Evolutionary conservation across 2,888 invertebrate species (phyloP), one percentile per base, ranked within the genome.

Genomic region (Ochropleura leucogaster): DNA sequence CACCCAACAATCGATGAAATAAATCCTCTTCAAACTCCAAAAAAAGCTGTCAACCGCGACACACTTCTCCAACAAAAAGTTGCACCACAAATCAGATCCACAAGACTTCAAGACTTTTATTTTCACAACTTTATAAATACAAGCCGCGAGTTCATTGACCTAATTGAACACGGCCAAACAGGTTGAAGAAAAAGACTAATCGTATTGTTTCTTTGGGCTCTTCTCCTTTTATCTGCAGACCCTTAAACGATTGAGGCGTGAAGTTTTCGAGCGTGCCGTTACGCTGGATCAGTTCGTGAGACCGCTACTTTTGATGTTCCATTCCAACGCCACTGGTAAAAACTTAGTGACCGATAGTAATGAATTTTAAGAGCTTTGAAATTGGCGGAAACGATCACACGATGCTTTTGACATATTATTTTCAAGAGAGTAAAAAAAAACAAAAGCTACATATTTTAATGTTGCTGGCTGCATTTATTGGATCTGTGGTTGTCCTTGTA

Each of bases 251-350:
- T 77, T 86, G 77, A 86, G 79, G 84, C 89, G 85, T 90, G 89
- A 90, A 88, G 84, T 74, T 87, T 72, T 66, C 68, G 78, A 76
- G 89, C 92, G 91, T 93, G 88, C 89, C 91, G 90, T 91, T 91
- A 91, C 92, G 93, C 90, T 91, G 90, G 86, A 84, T 87, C 79
- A 89, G 89, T 88, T 82, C 71, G 79, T 80, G 67, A 78, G 75
- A 90, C 89, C 90, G 90, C 88, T 89, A 91, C 81, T 87, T 90
- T 86, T 86, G 87, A 89, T 87, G 88, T 85, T 85, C 85, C 78
- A 83, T 81, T 82, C 84, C 71, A 69, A 53, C 72, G 83, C 67
- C 76, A 82, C 71, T 86, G 83, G 85, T 88, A 91, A 92, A 93
- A 92, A 90, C 83, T 88, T 87, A 85, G 85, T 82, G 87, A 88